Conservation (phyloP, 2,113 vertebrate species). For the Ophthalmolycus amberensis region DNA sequence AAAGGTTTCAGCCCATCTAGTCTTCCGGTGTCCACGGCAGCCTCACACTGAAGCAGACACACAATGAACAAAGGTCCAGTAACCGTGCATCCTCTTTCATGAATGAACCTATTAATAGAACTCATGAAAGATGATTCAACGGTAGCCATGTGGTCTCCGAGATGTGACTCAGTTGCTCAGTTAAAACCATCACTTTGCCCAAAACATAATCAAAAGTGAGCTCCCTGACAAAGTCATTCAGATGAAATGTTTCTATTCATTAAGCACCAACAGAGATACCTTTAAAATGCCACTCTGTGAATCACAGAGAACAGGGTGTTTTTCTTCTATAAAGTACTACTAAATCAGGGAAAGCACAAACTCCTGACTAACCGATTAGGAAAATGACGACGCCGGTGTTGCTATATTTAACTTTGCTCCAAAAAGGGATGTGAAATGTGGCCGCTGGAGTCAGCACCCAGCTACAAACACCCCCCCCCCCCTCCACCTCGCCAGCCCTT, state of each 20-base stretch:
- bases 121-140: constrained; percentile 59
- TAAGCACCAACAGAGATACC: constrained; percentile 1
- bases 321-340: constrained; percentile 38
- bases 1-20: background rate
- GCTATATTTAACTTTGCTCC: constrained; percentile 76
- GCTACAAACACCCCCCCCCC: constrained; percentile 72
- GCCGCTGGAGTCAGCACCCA: constrained; percentile 50
- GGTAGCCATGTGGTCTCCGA: constrained; percentile 39
- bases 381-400: constrained; percentile 60
- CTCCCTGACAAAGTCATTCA: background rate
- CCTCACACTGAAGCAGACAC: constrained; percentile 38
- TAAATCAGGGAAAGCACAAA: constrained; percentile 57
- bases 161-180: constrained; percentile 51
- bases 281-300: constrained; percentile 20
- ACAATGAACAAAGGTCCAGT: constrained; percentile 58
- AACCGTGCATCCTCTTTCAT: constrained; percentile 46
- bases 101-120: constrained; percentile 65
- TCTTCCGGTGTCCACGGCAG: constrained; percentile 1
- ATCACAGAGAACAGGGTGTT: constrained; percentile 36
- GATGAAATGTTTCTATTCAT: background rate
- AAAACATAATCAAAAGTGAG: background rate
- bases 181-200: background rate
- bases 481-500: constrained; percentile 58
- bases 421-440: constrained; percentile 74
- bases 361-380: constrained; percentile 69